Evolutionary conservation across 2,113 vertebrate species (phyloP).

Genomic region (Herpailurus yagouaroundi): DNA sequence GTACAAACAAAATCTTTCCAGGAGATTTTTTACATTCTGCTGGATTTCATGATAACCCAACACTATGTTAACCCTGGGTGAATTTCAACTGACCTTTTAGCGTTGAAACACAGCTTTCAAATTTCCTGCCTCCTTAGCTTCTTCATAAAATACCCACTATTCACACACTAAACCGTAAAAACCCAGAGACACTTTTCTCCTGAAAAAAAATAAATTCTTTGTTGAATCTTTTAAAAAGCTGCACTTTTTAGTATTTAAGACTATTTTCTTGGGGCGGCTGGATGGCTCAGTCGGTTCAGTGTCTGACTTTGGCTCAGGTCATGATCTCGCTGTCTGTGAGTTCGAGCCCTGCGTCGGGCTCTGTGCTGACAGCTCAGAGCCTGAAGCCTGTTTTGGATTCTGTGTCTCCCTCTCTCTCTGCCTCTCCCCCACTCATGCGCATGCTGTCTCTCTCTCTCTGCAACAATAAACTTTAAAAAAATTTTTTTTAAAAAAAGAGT

Average conservation of each 20-base stretch:
- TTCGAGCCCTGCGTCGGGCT: too few relatives aligned
- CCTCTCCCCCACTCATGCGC: too few relatives aligned
- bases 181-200: not conserved
- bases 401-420: too few relatives aligned
- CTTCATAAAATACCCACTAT: conserved; percentile 12
- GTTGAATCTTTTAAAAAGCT: conserved; percentile 3
- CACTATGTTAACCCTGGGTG: conserved; percentile 12
- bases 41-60: not conserved
- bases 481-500: not conserved
- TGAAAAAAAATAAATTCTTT: not conserved
- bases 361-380: too few relatives aligned
- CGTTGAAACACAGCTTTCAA: not conserved
- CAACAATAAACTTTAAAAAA: too few relatives aligned
- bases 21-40: not conserved
- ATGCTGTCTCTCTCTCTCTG: too few relatives aligned
- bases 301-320: too few relatives aligned
- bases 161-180: conserved; percentile 37
- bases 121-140: not conserved
- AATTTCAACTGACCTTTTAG: conserved; percentile 16
- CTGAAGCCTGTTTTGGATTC: too few relatives aligned
- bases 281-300: too few relatives aligned
- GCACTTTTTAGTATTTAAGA: conserved; percentile 25
- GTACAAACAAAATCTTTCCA: not conserved
- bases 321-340: too few relatives aligned
- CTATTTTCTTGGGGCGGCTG: not conserved